These are phyloP conservation scores for Aphodius sticticus DNA, from an alignment of 2,888 invertebrate genomes.

Conservation along the genomic window DNA sequence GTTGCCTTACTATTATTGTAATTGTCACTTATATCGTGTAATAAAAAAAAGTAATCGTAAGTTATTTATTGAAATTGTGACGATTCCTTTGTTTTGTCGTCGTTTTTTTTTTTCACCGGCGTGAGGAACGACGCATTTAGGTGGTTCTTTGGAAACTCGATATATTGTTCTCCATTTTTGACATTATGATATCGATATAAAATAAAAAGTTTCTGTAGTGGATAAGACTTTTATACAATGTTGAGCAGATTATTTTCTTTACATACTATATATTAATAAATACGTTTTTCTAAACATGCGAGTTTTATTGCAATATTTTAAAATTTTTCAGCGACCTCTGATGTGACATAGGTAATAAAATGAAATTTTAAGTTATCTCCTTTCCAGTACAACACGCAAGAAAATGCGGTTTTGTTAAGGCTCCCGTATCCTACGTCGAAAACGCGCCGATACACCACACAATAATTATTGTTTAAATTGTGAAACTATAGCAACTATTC, in stretches of 20 bases:
- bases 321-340: not conserved
- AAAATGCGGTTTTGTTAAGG: no score
- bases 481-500: no score
- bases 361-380: no score
- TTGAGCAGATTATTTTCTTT: constrained; percentile 47
- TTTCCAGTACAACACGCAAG: no score
- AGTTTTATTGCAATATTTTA: not conserved
- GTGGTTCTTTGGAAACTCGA: not conserved
- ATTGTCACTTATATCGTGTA: not conserved
- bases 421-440: no score
- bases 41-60: not conserved
- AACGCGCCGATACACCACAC: no score
- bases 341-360: not conserved
- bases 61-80: constrained; percentile 16
- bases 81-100: not conserved
- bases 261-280: constrained; percentile 34
- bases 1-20: constrained; percentile 7
- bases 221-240: constrained; percentile 46
- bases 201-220: constrained; percentile 33
- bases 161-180: not conserved
- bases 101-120: not conserved
- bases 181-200: constrained; percentile 9
- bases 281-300: constrained; percentile 16
- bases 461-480: no score
- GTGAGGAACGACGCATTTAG: not conserved